These are phyloP conservation scores for Tiliqua scincoides DNA, from an alignment of 2,113 vertebrate genomes.

Conservation along the genomic window DNA sequence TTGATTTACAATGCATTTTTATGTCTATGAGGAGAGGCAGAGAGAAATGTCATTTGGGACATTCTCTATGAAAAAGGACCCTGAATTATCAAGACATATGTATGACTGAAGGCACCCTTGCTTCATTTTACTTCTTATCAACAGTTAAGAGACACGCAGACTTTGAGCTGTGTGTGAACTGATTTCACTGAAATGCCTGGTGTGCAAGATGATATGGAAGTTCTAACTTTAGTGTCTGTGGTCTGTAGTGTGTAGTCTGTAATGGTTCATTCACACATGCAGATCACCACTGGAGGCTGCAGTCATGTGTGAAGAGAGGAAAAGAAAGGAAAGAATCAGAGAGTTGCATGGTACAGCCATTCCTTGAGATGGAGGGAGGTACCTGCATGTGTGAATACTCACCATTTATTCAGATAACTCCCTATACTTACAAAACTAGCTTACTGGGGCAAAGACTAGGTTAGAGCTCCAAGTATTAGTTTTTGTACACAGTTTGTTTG, in stretches of 20 bases:
- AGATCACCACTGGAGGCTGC: background rate
- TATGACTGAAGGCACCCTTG: background rate
- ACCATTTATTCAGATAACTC: background rate
- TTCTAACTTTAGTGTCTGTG: too few relatives aligned
- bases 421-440: background rate
- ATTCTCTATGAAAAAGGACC: background rate
- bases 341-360: background rate
- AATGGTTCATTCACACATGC: background rate
- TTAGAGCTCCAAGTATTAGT: background rate
- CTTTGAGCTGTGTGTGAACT: background rate
- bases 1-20: background rate
- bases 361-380: too few relatives aligned
- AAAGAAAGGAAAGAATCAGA: background rate
- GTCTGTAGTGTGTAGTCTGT: background rate
- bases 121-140: background rate
- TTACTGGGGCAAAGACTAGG: background rate
- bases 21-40: background rate
- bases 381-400: background rate
- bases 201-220: background rate
- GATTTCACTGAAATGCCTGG: background rate
- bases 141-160: background rate
- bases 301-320: background rate
- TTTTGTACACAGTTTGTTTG: background rate
- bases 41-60: background rate
- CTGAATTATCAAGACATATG: too few relatives aligned